These are phyloP conservation scores for Pseudomugil gertrudae DNA, from an alignment of 2,797 vertebrate genomes.

Conservation along the genomic window DNA sequence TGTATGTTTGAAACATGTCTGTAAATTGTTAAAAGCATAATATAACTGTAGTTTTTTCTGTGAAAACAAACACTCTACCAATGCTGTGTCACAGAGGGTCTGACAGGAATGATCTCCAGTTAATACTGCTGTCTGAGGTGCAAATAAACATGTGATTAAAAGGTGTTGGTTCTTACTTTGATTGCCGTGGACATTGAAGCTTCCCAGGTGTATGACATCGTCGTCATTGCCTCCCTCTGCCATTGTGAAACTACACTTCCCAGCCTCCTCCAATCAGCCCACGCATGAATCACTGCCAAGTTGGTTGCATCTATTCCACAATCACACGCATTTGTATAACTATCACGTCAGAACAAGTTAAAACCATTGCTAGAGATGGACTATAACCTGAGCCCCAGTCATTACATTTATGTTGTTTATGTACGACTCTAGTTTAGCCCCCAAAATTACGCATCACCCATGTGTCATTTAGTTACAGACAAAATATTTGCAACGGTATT, in stretches of 20 bases:
- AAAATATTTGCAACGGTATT: constrained; percentile 22
- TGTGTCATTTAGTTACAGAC: background rate
- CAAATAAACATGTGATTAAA: background rate
- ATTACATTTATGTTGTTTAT: no score
- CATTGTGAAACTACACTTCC: constrained; percentile 82
- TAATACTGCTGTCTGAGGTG: background rate
- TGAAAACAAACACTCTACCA: no score
- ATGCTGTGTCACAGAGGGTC: no score
- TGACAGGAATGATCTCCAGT: no score
- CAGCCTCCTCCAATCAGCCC: constrained; percentile 55
- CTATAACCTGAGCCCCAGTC: background rate
- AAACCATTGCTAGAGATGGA: background rate
- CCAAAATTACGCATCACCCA: background rate
- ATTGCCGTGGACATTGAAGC: constrained; percentile 87
- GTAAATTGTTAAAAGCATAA: no score
- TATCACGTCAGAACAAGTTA: background rate
- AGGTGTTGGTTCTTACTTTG: constrained; percentile 78
- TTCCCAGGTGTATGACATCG: constrained; percentile 89
- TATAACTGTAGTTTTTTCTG: no score
- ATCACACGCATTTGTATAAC: constrained; percentile 17
- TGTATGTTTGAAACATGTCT: no score
- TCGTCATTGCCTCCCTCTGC: constrained; percentile 88
- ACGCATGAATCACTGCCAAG: constrained; percentile 54
- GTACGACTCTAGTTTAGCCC: background rate
- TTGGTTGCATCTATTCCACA: constrained; percentile 58